These are phyloP conservation scores for Crioceris asparagi DNA, from an alignment of 2,888 invertebrate genomes.

Conservation along the genomic window DNA sequence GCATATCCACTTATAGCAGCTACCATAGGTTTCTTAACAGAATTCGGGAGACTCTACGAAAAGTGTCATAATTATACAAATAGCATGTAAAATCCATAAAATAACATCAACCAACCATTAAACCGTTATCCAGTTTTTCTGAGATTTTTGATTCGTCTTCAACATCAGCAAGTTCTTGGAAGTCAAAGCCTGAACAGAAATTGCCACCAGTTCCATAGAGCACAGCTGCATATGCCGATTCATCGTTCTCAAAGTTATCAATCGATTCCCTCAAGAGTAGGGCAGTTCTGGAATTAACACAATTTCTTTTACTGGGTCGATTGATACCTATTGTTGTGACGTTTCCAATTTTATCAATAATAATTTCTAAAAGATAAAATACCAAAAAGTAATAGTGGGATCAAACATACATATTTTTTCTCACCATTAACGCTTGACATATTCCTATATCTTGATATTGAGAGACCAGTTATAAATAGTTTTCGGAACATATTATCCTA, in stretches of 20 bases:
- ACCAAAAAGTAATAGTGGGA: too few relatives aligned
- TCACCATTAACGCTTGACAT: too few relatives aligned
- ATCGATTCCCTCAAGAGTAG: constrained; percentile 60
- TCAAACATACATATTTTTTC: too few relatives aligned
- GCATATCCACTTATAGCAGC: constrained; percentile 87
- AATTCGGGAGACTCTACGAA: constrained; percentile 53
- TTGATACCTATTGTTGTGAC: constrained; percentile 81
- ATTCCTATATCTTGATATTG: too few relatives aligned
- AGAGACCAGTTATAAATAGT: too few relatives aligned
- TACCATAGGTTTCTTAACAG: constrained; percentile 75
- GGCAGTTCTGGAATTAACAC: constrained; percentile 62
- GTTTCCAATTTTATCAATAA: constrained; percentile 50
- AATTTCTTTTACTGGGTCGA: constrained; percentile 72
- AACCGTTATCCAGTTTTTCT: constrained; percentile 13
- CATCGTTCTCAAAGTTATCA: constrained; percentile 68
- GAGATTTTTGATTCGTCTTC: constrained; percentile 18
- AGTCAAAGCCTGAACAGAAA: constrained; percentile 88
- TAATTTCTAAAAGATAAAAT: constrained; percentile 19
- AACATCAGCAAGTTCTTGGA: constrained; percentile 54
- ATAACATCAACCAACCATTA: constrained; percentile 17
- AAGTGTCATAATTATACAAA: background rate
- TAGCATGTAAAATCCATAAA: background rate
- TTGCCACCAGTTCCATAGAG: constrained; percentile 86
- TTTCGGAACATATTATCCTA: too few relatives aligned
- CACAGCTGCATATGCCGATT: constrained; percentile 58